These are phyloP conservation scores for Pica pica DNA, from an alignment of 2,113 vertebrate genomes.

Conservation along the genomic window DNA sequence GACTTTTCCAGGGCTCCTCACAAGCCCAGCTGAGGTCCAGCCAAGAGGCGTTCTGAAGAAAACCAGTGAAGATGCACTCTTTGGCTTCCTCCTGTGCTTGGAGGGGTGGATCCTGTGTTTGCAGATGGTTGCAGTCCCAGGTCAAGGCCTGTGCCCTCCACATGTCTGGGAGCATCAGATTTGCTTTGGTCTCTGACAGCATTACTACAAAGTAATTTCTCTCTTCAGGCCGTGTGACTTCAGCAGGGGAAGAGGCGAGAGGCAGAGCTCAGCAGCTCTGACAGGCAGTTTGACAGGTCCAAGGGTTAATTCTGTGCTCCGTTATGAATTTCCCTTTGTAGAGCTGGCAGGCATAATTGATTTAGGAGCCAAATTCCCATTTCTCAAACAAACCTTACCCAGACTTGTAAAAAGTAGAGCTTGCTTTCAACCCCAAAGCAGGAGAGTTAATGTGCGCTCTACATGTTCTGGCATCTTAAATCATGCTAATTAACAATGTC, in stretches of 20 bases:
- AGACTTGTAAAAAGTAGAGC: not conserved
- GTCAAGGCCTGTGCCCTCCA: conserved; percentile 46
- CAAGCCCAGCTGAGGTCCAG: not conserved
- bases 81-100: not conserved
- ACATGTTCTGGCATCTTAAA: not conserved
- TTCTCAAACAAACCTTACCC: conserved; percentile 41
- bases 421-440: not conserved
- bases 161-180: conserved; percentile 31
- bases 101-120: not conserved
- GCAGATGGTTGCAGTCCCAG: not conserved
- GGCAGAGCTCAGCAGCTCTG: not conserved
- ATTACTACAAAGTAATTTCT: conserved; percentile 12
- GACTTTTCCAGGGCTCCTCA: not conserved
- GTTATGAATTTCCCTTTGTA: conserved; percentile 15
- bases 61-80: rapidly evolving
- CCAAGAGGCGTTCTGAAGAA: not conserved
- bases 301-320: conserved; percentile 32
- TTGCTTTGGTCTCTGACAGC: conserved; percentile 36
- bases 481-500: conserved; percentile 8
- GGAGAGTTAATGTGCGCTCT: not conserved
- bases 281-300: not conserved
- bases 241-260: not conserved
- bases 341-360: conserved; percentile 35
- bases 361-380: conserved; percentile 23
- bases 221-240: rapidly evolving